These are phyloP conservation scores for Malachius bipustulatus DNA, from an alignment of 2,888 invertebrate species.

Conservation along the genomic window DNA sequence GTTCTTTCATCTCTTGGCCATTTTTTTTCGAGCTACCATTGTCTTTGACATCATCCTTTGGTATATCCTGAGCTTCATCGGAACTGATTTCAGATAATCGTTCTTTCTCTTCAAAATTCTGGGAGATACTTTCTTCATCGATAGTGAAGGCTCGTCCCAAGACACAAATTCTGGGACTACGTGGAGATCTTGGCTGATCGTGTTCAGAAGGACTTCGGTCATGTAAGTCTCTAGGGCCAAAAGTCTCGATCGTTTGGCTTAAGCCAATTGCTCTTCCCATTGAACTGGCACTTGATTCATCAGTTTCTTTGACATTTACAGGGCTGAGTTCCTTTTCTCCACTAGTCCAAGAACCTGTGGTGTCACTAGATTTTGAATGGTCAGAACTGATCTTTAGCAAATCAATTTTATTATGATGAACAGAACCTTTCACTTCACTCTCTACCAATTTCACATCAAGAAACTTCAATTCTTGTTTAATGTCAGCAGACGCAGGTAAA, in stretches of 20 bases:
- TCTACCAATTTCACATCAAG: conserved; percentile 12
- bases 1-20: conserved; percentile 35
- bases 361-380: conserved; percentile 67
- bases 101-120: conserved; percentile 16
- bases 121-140: conserved; percentile 33
- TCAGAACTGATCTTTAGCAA: conserved; percentile 57
- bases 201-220: conserved; percentile 31
- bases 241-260: conserved; percentile 57
- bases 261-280: conserved; percentile 68
- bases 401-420: conserved; percentile 40
- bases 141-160: conserved; percentile 37
- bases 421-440: conserved; percentile 29
- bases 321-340: conserved; percentile 62
- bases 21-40: conserved; percentile 31
- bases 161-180: conserved; percentile 34
- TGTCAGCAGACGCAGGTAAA: conserved; percentile 2
- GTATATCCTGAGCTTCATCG: conserved; percentile 32
- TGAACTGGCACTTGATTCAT: conserved; percentile 64
- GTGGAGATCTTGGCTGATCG: conserved; percentile 31
- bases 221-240: conserved; percentile 51
- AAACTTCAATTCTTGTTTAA: conserved; percentile 14
- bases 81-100: conserved; percentile 25
- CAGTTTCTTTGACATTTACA: conserved; percentile 47
- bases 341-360: conserved; percentile 64
- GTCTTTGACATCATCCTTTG: conserved; percentile 27